These are phyloP conservation scores for Poeciliopsis occidentalis DNA, from an alignment of 2,113 vertebrate genomes.

Conservation along the genomic window DNA sequence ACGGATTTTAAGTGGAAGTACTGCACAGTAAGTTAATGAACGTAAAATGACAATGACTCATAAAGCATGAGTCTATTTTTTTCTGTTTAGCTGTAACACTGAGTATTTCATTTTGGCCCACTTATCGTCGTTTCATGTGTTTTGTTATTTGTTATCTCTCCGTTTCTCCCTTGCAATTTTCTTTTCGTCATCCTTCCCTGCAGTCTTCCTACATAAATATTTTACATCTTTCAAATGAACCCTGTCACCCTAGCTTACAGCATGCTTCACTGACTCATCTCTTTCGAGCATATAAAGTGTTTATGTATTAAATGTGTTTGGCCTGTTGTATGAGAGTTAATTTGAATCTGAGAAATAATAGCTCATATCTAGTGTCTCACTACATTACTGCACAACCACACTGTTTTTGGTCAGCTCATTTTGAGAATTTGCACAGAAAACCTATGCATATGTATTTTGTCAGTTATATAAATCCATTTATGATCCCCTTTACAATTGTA, in stretches of 20 bases:
- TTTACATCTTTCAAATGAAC: conserved; percentile 77
- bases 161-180: conserved; percentile 50
- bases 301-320: conserved; percentile 13
- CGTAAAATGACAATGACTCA: conserved; percentile 66
- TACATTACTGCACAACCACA: background rate
- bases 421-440: background rate
- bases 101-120: conserved; percentile 25
- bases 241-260: conserved; percentile 59
- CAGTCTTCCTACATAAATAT: conserved; percentile 76
- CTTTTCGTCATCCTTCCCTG: conserved; percentile 50
- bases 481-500: too few relatives aligned
- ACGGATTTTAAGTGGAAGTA: conserved; percentile 8
- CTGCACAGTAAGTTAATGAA: conserved; percentile 54
- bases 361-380: conserved; percentile 1
- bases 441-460: conserved; percentile 7
- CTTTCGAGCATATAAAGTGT: conserved; percentile 45
- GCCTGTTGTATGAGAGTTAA: conserved; percentile 1
- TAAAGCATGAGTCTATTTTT: conserved; percentile 31
- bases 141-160: conserved; percentile 33
- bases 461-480: too few relatives aligned
- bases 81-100: conserved; percentile 38
- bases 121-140: conserved; percentile 43
- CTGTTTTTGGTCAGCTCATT: conserved; percentile 16
- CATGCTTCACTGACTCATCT: conserved; percentile 46
- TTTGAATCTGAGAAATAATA: conserved; percentile 12